Conservation (phyloP, 2,888 invertebrate genomes). For the Boloria selene region DNA sequence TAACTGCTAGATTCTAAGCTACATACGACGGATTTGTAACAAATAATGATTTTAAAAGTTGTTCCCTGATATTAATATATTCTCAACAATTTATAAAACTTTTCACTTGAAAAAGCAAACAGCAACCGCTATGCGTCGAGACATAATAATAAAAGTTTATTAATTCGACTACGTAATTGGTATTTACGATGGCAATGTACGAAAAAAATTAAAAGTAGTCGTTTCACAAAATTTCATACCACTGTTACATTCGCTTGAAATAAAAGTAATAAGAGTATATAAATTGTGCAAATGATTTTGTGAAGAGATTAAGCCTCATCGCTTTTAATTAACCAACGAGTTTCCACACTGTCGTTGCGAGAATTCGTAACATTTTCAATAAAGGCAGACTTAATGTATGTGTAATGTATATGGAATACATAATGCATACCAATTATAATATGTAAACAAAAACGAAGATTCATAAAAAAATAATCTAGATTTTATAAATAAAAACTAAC, state of each 20-base stretch:
- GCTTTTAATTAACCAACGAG: constrained; percentile 15
- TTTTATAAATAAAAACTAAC: too few relatives aligned
- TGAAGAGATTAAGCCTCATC: constrained; percentile 6
- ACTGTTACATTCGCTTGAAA: constrained; percentile 14
- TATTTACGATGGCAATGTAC: constrained; percentile 1
- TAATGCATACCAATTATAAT: too few relatives aligned
- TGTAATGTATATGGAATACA: too few relatives aligned
- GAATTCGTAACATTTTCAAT: too few relatives aligned
- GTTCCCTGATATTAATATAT: not conserved
- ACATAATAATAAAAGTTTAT: constrained; percentile 4
- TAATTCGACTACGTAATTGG: constrained; percentile 6
- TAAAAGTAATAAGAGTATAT: not conserved
- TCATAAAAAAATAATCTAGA: too few relatives aligned
- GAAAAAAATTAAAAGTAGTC: constrained; percentile 11
- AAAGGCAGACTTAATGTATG: too few relatives aligned
- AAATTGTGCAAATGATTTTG: not conserved
- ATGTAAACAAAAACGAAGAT: too few relatives aligned
- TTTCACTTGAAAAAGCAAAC: constrained; percentile 3
- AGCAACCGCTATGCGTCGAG: not conserved
- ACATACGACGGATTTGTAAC: too few relatives aligned
- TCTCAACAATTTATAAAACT: not conserved
- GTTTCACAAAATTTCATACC: constrained; percentile 14
- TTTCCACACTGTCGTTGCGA: not conserved
- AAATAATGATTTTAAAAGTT: too few relatives aligned
- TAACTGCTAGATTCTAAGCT: too few relatives aligned